A percentile compares a stretch with the other conserved stretches of the same genome.
These are phyloP conservation scores for Scaptomyza caliginosa DNA, from an alignment of 2,888 invertebrate species.

Conservation along the genomic window DNA sequence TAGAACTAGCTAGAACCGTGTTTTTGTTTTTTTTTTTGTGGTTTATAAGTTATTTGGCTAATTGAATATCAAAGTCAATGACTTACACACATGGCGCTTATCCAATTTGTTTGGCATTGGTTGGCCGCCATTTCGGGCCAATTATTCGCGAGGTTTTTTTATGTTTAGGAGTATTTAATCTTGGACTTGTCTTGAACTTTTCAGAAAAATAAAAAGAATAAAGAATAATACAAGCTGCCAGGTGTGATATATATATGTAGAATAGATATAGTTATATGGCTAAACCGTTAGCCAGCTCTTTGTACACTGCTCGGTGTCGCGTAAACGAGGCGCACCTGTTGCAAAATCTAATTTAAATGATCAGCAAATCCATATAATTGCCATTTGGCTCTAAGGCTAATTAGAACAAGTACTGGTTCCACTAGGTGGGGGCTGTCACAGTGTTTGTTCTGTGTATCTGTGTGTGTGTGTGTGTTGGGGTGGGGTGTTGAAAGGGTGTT, in stretches of 20 bases:
- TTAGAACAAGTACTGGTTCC: conserved; percentile 70
- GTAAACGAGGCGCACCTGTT: conserved; percentile 65
- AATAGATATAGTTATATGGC: conserved; percentile 16
- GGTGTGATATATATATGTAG: conserved; percentile 40
- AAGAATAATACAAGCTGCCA: conserved; percentile 27
- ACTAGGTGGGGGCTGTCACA: neutral
- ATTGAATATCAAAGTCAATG: conserved; percentile 80
- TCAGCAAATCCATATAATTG: conserved; percentile 56
- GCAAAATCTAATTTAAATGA: conserved; percentile 73
- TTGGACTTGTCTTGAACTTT: conserved; percentile 50
- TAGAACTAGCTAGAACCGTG: conserved; percentile 73
- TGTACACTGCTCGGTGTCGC: conserved; percentile 41
- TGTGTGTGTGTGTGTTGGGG: conserved; percentile 4
- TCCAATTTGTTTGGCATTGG: conserved; percentile 69
- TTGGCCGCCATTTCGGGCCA: conserved; percentile 72
- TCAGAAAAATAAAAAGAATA: conserved; percentile 38
- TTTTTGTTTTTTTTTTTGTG: conserved; percentile 21
- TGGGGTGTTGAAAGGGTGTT: neutral
- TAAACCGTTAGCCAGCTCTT: conserved; percentile 64
- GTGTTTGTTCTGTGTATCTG: neutral
- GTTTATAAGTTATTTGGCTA: conserved; percentile 55
- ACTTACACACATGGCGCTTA: conserved; percentile 73
- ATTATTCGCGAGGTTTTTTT: conserved; percentile 53
- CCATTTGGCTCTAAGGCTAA: conserved; percentile 50
- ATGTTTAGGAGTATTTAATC: neutral